Conservation (phyloP, 2,113 vertebrate genomes). For the Etheostoma cragini region DNA sequence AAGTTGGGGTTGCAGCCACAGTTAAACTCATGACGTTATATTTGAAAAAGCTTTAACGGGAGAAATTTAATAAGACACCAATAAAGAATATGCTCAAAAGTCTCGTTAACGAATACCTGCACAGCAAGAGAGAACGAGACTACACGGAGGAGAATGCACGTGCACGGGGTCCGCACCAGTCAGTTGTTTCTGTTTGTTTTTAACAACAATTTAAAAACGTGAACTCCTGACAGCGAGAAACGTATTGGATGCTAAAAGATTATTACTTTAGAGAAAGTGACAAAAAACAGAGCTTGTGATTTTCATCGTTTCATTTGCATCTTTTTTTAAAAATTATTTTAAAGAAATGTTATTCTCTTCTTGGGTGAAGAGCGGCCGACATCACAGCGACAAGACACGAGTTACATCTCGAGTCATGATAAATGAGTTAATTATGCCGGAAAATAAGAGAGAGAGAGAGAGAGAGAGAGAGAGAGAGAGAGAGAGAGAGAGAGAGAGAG, state of each 20-base stretch:
- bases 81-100: slow-evolving; percentile 29
- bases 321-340: background rate
- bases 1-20: slow-evolving; percentile 22
- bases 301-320: slow-evolving; percentile 4
- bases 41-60: slow-evolving; percentile 26
- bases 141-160: background rate
- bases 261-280: background rate
- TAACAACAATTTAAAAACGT: background rate
- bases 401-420: slow-evolving; percentile 18
- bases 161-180: slow-evolving; percentile 2
- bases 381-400: slow-evolving; percentile 9
- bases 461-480: background rate
- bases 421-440: slow-evolving; percentile 10
- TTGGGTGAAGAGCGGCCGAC: slow-evolving; percentile 15
- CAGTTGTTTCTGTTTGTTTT: background rate
- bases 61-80: slow-evolving; percentile 47
- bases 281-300: background rate
- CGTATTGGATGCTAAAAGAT: slow-evolving; percentile 8
- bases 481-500: background rate
- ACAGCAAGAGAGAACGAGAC: slow-evolving; percentile 43
- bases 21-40: slow-evolving; percentile 25
- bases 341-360: background rate
- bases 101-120: slow-evolving; percentile 72
- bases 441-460: background rate
- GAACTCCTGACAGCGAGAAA: background rate